Evolutionary conservation across 2,113 vertebrate genomes (phyloP), one percentile per base, ranked within the genome.

Genomic region (Ophthalmolycus amberensis): DNA sequence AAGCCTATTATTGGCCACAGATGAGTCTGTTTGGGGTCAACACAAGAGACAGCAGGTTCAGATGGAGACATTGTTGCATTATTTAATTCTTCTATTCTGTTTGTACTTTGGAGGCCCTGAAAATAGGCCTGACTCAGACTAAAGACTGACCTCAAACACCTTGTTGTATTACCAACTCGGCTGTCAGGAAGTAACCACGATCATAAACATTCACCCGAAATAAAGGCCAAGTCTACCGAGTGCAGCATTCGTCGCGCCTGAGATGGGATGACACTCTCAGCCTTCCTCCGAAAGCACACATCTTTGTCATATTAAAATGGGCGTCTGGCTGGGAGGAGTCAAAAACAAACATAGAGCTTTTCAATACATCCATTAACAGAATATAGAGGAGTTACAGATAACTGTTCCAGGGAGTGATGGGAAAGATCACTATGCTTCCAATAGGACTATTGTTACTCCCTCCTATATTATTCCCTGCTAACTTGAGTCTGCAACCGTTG

Each of bases 1-100:
- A 80, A 85, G 89, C 74, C 54, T 64, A 20, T 63, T 60, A 27
- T 11, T 62, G 73, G 71, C 60, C 54, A 32, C 25, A 38, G 48
- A 63, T 52, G 10, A 38, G 22, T 62, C 48, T 37, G 44, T 37
- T 78, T 79, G 22, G 32, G 34, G 32, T 59, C 20, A 65, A 56
- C 48, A 16, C 10, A 29, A 65, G 71, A 67, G 46, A 56, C 79
- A 71, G 34, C 18, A 42, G 22, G 9, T 38, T 54, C 27, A 58
- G 56, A 67, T 66, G 12, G 4, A 22, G 32, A 54, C 16, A 7
- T 20, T 12, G 14, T 58, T 34, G 25, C 5, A 22, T 71, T n/a
- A 40, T 22, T 6, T n/a, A 14, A 34, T 52, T 16, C 9, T 62
- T 60, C 9, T 62, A 22, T 15, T 62, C 22, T 32, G 14, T 38